phyloP scores from a whole-genome alignment of 2,888 invertebrate genomes.

The Cryptus viduatorius region DNA sequence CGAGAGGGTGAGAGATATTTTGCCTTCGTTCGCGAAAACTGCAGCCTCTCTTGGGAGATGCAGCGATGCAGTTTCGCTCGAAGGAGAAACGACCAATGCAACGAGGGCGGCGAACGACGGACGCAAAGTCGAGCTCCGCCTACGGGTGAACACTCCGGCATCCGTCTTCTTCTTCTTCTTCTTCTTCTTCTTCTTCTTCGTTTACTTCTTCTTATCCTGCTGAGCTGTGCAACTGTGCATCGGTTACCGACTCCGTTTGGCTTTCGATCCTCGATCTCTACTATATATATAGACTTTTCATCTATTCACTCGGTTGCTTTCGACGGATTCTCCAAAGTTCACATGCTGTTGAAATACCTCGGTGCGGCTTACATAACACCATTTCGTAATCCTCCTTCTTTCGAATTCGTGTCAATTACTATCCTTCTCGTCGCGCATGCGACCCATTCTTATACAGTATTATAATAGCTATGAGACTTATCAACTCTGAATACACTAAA shows the following conservation, averaged over 20 bases:
- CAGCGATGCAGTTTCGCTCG: conserved; percentile 20
- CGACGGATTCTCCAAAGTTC: background rate
- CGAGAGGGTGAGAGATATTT: background rate
- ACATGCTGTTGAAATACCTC: background rate
- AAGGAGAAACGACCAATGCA: conserved; percentile 78
- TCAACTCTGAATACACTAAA: conserved; percentile 1
- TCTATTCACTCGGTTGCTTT: background rate
- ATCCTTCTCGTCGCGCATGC: conserved; percentile 77
- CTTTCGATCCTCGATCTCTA: conserved; percentile 8
- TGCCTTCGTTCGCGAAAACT: conserved; percentile 38
- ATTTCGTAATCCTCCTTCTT: conserved; percentile 68
- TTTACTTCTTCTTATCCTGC: conserved; percentile 52
- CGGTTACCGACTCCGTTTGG: background rate
- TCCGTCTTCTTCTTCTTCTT: conserved; percentile 73
- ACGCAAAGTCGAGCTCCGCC: conserved; percentile 82
- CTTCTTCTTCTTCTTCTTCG: conserved; percentile 68
- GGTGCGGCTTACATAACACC: conserved; percentile 16
- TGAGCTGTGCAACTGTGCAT: background rate
- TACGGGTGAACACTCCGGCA: conserved; percentile 74
- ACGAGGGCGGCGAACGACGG: conserved; percentile 78
- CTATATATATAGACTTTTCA: conserved; percentile 2
- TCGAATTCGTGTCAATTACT: conserved; percentile 83
- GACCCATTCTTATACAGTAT: conserved; percentile 1
- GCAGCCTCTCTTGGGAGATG: conserved; percentile 25
- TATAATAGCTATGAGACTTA: conserved; percentile 8